A percentile compares a stretch with the other conserved stretches of the same genome.
These are phyloP conservation scores for Schizopygopsis pylzovi DNA, from an alignment of 2,797 vertebrate species.

Conservation along the genomic window DNA sequence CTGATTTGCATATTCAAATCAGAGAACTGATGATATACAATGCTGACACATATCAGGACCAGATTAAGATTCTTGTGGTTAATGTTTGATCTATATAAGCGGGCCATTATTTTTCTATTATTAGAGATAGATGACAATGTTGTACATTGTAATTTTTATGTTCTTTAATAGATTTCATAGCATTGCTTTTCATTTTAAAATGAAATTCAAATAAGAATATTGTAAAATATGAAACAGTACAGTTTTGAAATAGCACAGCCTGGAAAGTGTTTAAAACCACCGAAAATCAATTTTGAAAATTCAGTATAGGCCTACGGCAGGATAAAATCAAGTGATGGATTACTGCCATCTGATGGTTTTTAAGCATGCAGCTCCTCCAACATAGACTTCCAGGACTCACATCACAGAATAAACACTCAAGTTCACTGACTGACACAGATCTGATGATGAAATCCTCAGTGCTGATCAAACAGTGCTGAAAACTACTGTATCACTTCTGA, in stretches of 20 bases:
- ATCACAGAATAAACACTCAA: neutral
- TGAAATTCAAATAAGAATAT: neutral
- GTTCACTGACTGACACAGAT: neutral
- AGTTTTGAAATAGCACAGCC: neutral
- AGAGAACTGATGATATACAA: neutral
- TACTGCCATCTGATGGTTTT: neutral
- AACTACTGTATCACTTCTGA: neutral
- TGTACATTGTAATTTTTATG: neutral
- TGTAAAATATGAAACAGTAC: neutral
- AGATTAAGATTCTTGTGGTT: neutral
- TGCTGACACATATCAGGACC: neutral
- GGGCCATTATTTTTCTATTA: too few species aligned
- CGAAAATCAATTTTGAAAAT: too few species aligned
- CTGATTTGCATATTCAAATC: conserved; percentile 5
- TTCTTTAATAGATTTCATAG: too few species aligned
- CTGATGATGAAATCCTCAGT: neutral
- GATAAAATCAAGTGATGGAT: neutral
- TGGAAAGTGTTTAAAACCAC: neutral
- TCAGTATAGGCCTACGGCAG: too few species aligned
- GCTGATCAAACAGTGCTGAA: neutral
- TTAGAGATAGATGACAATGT: neutral
- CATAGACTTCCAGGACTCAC: neutral
- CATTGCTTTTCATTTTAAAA: too few species aligned
- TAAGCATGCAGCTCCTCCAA: neutral
- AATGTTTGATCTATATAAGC: neutral